Evolutionary conservation across 2,888 invertebrate species (phyloP).

Genomic region (Thymelicus lineola): DNA sequence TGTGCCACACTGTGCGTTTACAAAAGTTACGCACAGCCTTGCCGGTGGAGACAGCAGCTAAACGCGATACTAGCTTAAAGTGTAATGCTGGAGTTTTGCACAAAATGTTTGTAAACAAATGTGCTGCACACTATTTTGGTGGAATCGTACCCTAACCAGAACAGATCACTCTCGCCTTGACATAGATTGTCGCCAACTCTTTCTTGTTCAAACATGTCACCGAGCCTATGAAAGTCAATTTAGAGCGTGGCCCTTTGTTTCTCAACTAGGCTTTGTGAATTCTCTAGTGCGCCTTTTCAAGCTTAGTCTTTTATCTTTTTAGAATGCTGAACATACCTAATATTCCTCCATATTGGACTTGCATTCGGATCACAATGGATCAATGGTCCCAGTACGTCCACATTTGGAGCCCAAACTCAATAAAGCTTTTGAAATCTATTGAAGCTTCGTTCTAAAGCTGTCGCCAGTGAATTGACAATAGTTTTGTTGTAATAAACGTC

Average conservation of each 20-base stretch:
- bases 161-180: neutral
- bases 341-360: constrained; percentile 39
- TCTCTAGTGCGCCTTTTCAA: constrained; percentile 30
- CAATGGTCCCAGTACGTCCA: constrained; percentile 22
- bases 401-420: constrained; percentile 28
- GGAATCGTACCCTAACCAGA: too few species aligned
- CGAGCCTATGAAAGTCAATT: constrained; percentile 53
- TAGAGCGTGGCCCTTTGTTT: constrained; percentile 50
- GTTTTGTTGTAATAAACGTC: constrained; percentile 8
- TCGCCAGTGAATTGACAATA: constrained; percentile 1
- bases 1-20: too few species aligned
- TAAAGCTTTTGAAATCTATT: constrained; percentile 29
- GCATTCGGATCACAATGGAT: constrained; percentile 38
- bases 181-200: constrained; percentile 6
- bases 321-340: constrained; percentile 28
- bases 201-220: constrained; percentile 36
- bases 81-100: too few species aligned
- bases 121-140: too few species aligned
- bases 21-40: too few species aligned
- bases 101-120: too few species aligned
- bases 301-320: constrained; percentile 30
- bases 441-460: constrained; percentile 24
- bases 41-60: too few species aligned
- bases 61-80: too few species aligned
- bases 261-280: constrained; percentile 34